phyloP scores from a whole-genome alignment of 2,888 invertebrate species.

The Scaptomyza flava region DNA sequence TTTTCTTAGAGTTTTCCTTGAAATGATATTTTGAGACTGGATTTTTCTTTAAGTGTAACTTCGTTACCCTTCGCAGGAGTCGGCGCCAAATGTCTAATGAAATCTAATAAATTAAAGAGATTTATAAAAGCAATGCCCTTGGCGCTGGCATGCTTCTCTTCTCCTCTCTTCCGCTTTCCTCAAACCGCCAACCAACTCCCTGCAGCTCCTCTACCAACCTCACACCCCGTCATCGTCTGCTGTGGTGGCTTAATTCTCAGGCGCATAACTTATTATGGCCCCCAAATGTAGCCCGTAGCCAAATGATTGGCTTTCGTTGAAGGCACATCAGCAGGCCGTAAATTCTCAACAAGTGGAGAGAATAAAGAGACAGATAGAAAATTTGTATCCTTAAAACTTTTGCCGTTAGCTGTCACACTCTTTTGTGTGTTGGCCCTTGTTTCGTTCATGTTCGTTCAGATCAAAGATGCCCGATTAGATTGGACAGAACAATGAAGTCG shows the following conservation, averaged over 20 bases:
- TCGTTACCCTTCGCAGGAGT: conserved; percentile 43
- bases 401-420: conserved; percentile 64
- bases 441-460: conserved; percentile 30
- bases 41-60: conserved; percentile 3
- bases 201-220: background rate
- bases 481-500: conserved; percentile 31
- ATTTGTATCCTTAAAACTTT: conserved; percentile 42
- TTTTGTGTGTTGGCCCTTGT: conserved; percentile 36
- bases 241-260: conserved; percentile 42
- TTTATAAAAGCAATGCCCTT: conserved; percentile 71
- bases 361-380: background rate
- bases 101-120: conserved; percentile 79
- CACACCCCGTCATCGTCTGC: background rate
- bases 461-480: conserved; percentile 61
- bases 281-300: conserved; percentile 12
- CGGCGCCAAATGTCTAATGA: conserved; percentile 76
- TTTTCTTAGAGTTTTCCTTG: too few relatives aligned
- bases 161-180: background rate
- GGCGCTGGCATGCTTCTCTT: conserved; percentile 30
- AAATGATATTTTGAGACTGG: too few relatives aligned
- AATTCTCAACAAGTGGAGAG: conserved; percentile 62
- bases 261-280: conserved; percentile 54
- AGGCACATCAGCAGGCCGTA: conserved; percentile 51
- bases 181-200: background rate
- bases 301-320: conserved; percentile 56